Conservation (phyloP, 2,113 vertebrate genomes). For the Alexandromys fortis region DNA sequence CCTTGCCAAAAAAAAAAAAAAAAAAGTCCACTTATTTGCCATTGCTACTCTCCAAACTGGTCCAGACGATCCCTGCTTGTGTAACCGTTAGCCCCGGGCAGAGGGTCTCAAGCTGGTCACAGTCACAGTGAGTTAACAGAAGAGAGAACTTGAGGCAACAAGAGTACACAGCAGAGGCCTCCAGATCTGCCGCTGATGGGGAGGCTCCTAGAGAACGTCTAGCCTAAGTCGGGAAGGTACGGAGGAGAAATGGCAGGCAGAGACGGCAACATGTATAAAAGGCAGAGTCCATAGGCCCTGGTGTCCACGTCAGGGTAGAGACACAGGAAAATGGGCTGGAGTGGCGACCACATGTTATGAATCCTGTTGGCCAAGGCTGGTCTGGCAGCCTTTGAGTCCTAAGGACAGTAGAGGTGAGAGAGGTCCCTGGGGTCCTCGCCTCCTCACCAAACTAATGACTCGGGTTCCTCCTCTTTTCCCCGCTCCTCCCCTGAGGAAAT, state of each 20-base stretch:
- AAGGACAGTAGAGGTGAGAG: neutral
- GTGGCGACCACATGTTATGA: neutral
- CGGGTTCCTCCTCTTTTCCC: no score
- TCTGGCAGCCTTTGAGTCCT: neutral
- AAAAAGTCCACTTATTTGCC: neutral
- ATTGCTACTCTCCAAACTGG: neutral
- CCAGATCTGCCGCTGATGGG: neutral
- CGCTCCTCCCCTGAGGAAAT: neutral
- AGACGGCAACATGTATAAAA: neutral
- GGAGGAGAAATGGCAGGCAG: neutral
- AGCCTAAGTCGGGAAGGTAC: neutral
- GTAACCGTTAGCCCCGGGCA: neutral
- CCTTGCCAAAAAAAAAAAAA: neutral
- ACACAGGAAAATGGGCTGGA: neutral
- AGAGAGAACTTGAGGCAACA: neutral
- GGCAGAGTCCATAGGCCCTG: neutral
- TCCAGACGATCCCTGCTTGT: neutral
- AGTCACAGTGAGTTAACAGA: neutral
- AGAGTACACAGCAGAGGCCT: neutral
- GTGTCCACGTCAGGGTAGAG: neutral
- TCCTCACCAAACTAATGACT: neutral
- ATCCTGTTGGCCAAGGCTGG: neutral
- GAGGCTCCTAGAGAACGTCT: neutral
- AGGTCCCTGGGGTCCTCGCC: neutral
- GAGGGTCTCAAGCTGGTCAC: neutral